Evolutionary conservation across 1,140 invertebrate genomes (phyloP), one percentile per base, ranked within the genome.

Genomic region (Chelonus insularis): DNA sequence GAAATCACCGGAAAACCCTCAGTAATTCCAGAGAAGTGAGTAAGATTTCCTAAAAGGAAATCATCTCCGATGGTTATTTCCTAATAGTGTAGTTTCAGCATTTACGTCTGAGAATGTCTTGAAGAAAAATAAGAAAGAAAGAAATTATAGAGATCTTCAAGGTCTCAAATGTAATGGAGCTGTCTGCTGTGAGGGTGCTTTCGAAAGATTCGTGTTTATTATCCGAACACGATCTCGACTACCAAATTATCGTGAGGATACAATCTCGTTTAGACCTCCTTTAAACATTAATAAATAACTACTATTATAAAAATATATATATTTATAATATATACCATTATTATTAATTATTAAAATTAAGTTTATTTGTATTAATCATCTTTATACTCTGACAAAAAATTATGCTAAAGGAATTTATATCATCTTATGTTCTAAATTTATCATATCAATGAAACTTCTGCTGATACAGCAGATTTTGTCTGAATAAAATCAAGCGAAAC

Each of bases 191-290:
- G 21, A 48, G 11, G 21, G 45, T 16, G 18, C 37, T 39, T 18
- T 7, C 52, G 16, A 11, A 23, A 52, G 47, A 65, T 41, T 55
- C 55, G 34, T 55, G 50, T 55, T 50, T 36, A 21, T 48, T 64
- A 64, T 64, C 62, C 62, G 43, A 50, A 64, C 62, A 64, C 57
- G 57, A 64, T 64, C 62, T 64, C 50, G 52, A 47, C 63, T 57
- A 65, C 58, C 58, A 61, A 54, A 65, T 57, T 61, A 61, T 65
- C 58, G 45, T 43, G 29, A 43, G 25, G 55, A 57, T 57, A 57
- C 63, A 45, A 65, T 61, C 63, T 60, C 20, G 20, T 23, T 32
- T 25, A 21, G 55, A 52, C 47, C 36, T 52, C 56, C 61, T 54
- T 52, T 23, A 12, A 48, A 48, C 18, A 23, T 11, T 48, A 12